phyloP scores from a whole-genome alignment of 2,888 invertebrate genomes.

The Sesamia inferens region DNA sequence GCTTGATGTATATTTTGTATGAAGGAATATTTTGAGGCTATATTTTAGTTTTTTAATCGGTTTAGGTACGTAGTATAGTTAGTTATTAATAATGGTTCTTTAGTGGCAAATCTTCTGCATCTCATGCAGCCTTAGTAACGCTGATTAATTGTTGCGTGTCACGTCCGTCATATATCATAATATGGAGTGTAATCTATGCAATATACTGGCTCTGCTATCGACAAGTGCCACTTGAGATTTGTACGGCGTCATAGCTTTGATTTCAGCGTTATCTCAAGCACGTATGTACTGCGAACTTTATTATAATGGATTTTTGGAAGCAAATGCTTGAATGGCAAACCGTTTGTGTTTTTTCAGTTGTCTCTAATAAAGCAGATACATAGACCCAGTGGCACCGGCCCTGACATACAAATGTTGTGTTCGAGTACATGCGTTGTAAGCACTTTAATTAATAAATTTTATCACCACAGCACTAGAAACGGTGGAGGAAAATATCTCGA shows the following conservation, averaged over 20 bases:
- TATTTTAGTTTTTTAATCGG: too few relatives aligned
- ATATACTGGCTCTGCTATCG: conserved; percentile 66
- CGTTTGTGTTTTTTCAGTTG: conserved; percentile 8
- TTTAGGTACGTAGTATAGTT: too few relatives aligned
- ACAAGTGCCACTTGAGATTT: conserved; percentile 74
- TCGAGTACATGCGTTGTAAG: too few relatives aligned
- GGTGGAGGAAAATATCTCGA: not conserved
- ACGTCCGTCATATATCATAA: conserved; percentile 50
- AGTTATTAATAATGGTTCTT: not conserved
- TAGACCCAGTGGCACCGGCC: not conserved
- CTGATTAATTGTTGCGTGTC: conserved; percentile 25
- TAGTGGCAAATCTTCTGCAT: not conserved
- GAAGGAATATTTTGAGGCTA: too few relatives aligned
- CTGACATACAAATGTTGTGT: too few relatives aligned
- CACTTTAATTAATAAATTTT: not conserved
- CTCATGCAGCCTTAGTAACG: not conserved
- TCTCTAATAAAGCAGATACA: conserved; percentile 2
- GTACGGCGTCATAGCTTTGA: conserved; percentile 79
- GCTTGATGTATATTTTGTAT: too few relatives aligned
- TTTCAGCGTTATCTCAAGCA: conserved; percentile 67
- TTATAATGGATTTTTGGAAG: conserved; percentile 44
- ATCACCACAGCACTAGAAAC: not conserved
- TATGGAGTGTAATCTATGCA: conserved; percentile 57
- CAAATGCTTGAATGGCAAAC: conserved; percentile 33
- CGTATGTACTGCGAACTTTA: conserved; percentile 55